These are phyloP conservation scores for Dendroctonus ponderosae DNA, from an alignment of 1,140 invertebrate species.

Conservation along the genomic window DNA sequence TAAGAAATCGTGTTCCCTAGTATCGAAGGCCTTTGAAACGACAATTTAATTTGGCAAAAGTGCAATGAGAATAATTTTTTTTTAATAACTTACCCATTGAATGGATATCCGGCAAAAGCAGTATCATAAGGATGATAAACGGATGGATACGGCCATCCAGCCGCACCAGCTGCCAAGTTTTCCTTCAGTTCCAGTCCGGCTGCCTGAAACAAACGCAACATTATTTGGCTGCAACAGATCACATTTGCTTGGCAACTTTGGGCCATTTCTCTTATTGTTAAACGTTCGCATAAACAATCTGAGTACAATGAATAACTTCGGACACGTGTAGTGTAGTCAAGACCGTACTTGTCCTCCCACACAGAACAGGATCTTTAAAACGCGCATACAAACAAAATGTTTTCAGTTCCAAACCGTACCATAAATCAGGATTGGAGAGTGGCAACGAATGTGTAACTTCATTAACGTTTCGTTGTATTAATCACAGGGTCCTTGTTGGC, in stretches of 20 bases:
- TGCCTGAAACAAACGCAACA: slow-evolving; percentile 42
- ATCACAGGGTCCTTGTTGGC: slow-evolving; percentile 45
- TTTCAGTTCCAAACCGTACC: slow-evolving; percentile 20
- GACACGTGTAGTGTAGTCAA: too few relatives aligned
- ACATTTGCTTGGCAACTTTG: too few relatives aligned
- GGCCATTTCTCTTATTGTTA: too few relatives aligned
- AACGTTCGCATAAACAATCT: too few relatives aligned
- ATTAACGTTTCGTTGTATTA: slow-evolving; percentile 51
- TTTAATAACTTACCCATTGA: slow-evolving; percentile 77
- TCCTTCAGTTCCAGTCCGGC: slow-evolving; percentile 82
- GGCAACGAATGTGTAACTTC: slow-evolving; percentile 48
- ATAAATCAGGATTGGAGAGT: slow-evolving; percentile 51
- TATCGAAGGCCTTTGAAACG: background rate
- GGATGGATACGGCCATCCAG: slow-evolving; percentile 81
- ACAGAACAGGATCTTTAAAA: slow-evolving; percentile 2
- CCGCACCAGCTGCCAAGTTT: slow-evolving; percentile 76
- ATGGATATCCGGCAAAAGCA: slow-evolving; percentile 84
- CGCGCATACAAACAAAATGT: slow-evolving; percentile 11
- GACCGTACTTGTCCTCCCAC: too few relatives aligned
- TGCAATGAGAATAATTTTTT: background rate
- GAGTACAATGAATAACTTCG: too few relatives aligned
- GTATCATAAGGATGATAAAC: slow-evolving; percentile 89
- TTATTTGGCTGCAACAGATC: too few relatives aligned
- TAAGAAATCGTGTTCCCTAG: too few relatives aligned
- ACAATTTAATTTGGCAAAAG: too few relatives aligned